A percentile compares a stretch with the other conserved stretches of the same genome.
These are phyloP conservation scores for Streblospio benedicti DNA, from an alignment of 1,140 invertebrate genomes.

Conservation along the genomic window DNA sequence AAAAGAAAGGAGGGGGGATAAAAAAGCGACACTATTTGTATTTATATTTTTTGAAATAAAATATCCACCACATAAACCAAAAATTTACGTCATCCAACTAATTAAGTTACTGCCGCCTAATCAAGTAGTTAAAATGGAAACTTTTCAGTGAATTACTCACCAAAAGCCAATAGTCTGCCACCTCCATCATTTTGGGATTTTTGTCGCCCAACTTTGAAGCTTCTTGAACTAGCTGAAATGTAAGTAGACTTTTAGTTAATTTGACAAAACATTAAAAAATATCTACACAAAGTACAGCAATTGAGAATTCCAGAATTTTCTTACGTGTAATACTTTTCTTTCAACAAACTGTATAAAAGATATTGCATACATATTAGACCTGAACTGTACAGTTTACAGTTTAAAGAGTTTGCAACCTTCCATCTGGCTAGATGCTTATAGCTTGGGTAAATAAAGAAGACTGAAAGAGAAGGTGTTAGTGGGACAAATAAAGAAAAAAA, in stretches of 20 bases:
- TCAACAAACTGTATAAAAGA: neutral
- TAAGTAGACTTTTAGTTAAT: no score
- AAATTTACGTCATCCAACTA: no score
- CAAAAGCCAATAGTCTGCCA: slow-evolving; percentile 76
- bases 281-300: neutral
- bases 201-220: slow-evolving; percentile 76
- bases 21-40: no score
- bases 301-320: neutral
- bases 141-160: slow-evolving; percentile 23
- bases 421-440: no score
- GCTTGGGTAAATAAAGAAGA: no score
- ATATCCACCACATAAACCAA: no score
- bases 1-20: no score
- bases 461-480: no score
- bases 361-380: neutral
- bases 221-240: slow-evolving; percentile 77
- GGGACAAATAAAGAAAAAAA: no score
- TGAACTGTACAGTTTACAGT: neutral
- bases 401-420: no score
- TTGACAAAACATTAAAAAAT: slow-evolving; percentile 12
- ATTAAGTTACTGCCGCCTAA: no score
- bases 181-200: slow-evolving; percentile 76
- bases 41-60: no score
- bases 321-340: neutral
- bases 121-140: neutral